Conservation (phyloP, 2,888 invertebrate genomes). For the Chloroclystis v-ata region DNA sequence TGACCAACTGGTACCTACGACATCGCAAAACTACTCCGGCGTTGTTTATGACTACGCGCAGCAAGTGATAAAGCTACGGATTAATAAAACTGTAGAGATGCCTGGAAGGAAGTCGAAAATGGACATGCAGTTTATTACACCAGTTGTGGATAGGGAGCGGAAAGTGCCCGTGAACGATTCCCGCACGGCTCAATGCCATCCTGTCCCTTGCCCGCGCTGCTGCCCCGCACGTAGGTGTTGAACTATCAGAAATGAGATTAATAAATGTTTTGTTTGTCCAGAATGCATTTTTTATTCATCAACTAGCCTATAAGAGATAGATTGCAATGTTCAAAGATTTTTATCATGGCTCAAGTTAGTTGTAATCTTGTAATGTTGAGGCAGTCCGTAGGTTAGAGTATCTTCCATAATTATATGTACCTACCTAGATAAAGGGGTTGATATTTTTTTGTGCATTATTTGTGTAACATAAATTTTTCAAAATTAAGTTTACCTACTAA, state of each 20-base stretch:
- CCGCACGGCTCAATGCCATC: slow-evolving; percentile 58
- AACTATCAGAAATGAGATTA: background rate
- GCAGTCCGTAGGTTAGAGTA: too few relatives aligned
- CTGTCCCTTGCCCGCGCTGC: slow-evolving; percentile 40
- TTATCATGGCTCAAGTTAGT: too few relatives aligned
- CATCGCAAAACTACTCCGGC: slow-evolving; percentile 53
- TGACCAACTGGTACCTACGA: slow-evolving; percentile 47
- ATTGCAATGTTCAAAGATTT: too few relatives aligned
- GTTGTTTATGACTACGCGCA: slow-evolving; percentile 57
- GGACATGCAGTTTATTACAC: slow-evolving; percentile 69
- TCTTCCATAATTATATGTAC: too few relatives aligned
- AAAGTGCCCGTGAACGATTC: slow-evolving; percentile 52
- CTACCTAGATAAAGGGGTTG: too few relatives aligned
- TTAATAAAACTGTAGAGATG: slow-evolving; percentile 62
- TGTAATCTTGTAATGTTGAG: too few relatives aligned
- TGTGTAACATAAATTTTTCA: too few relatives aligned
- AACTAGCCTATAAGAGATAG: background rate
- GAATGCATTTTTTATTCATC: slow-evolving; percentile 15
- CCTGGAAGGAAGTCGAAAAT: slow-evolving; percentile 61
- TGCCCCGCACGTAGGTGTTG: slow-evolving; percentile 26
- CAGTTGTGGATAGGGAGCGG: slow-evolving; percentile 43
- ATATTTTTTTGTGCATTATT: too few relatives aligned
- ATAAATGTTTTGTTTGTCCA: slow-evolving; percentile 24
- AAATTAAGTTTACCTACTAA: too few relatives aligned
- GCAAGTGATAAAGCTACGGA: slow-evolving; percentile 64